Conservation (phyloP, 2,888 invertebrate species). For the Tupiocoris notatus region DNA sequence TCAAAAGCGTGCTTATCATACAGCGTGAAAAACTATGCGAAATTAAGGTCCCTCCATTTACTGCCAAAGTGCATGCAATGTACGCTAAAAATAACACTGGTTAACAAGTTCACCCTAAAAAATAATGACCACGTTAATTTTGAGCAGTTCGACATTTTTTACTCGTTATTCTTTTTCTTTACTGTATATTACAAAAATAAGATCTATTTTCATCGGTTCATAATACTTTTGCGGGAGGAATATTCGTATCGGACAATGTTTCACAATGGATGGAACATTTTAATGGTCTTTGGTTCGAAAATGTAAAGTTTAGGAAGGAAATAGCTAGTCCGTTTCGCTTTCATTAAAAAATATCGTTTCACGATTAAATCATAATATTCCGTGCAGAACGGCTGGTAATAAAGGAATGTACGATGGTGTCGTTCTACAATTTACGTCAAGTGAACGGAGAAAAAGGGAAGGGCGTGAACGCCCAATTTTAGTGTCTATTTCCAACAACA, state of each 20-base stretch:
- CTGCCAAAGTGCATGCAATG: background rate
- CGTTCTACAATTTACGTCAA: no score
- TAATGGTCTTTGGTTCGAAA: background rate
- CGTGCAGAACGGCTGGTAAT: no score
- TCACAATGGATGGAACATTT: background rate
- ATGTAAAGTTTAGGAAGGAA: no score
- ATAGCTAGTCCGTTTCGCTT: no score
- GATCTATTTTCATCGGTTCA: background rate
- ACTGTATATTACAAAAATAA: background rate
- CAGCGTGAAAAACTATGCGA: background rate
- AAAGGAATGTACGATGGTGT: no score
- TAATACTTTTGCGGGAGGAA: background rate
- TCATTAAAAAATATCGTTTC: no score
- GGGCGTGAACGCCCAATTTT: no score
- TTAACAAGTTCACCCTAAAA: background rate
- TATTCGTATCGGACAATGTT: background rate
- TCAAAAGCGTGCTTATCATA: background rate
- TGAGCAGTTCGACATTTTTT: background rate
- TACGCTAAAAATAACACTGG: background rate
- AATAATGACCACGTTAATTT: background rate
- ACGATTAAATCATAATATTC: no score
- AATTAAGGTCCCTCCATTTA: background rate
- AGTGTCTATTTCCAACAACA: no score
- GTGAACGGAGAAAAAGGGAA: no score
- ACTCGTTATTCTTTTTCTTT: background rate